phyloP scores from a whole-genome alignment of 2,888 invertebrate genomes.

The Andrena fulva region DNA sequence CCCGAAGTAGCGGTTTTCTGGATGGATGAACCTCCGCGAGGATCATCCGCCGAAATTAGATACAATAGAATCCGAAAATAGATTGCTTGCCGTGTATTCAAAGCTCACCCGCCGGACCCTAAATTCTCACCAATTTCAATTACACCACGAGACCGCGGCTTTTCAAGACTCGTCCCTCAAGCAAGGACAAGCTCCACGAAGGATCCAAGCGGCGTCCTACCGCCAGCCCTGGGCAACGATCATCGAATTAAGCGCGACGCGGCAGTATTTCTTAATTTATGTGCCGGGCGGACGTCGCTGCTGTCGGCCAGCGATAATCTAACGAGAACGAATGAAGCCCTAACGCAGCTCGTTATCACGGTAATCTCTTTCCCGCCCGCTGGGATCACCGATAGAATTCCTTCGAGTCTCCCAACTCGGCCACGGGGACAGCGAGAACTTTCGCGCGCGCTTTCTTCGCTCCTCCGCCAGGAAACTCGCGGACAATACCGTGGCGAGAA shows the following conservation, averaged over 20 bases:
- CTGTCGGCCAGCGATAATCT: slow-evolving; percentile 12
- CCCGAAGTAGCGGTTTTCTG: too few species aligned
- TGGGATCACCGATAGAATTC: slow-evolving; percentile 15
- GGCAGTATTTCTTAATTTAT: slow-evolving; percentile 23
- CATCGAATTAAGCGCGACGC: not conserved
- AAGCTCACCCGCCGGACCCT: too few species aligned
- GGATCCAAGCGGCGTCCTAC: not conserved
- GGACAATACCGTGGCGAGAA: not conserved
- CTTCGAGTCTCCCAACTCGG: not conserved
- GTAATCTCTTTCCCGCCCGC: not conserved
- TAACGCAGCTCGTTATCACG: slow-evolving; percentile 27
- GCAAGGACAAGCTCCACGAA: not conserved
- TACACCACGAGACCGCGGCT: too few species aligned
- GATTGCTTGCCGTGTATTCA: too few species aligned
- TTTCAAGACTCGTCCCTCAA: not conserved
- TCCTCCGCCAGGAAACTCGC: too few species aligned
- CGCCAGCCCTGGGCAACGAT: not conserved
- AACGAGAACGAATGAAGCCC: slow-evolving; percentile 25
- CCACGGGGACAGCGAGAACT: too few species aligned
- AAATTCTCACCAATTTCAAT: too few species aligned
- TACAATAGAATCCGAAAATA: too few species aligned
- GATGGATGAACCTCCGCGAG: too few species aligned
- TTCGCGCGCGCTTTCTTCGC: too few species aligned
- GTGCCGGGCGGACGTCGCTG: not conserved
- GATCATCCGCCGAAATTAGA: too few species aligned